Evolutionary conservation across 2,888 invertebrate genomes (phyloP), one percentile per base, ranked within the genome.

Genomic region (Nephrotoma appendiculata): DNA sequence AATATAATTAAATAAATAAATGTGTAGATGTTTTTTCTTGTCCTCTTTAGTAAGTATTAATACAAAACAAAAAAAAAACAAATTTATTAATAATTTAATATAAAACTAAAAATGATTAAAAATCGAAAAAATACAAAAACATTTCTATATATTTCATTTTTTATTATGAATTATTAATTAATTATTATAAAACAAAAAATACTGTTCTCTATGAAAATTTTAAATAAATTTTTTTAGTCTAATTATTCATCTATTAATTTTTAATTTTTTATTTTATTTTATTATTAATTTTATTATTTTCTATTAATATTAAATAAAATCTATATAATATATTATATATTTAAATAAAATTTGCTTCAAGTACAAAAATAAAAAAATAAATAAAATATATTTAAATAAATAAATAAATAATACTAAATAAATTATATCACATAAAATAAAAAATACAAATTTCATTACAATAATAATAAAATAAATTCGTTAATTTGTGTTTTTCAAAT

Each of bases 361-460:
- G 84, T 84, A 84, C 84, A 84, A 84, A 84, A 12, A 15, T 42
- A 84, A 84, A 84, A 83, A 84, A 41, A 84, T 42, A 84, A 84
- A 84, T 84, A 84, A 84, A 84, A 84, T 84, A 84, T 42, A 84
- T 84, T 84, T 84, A 84, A 84, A 84, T 84, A 84, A 84, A 84
- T 71, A 71, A 71, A 71, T 44, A 31, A 44, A 71, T 31, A 71
- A 52, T 31, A 71, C 71, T 71, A 71, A 71, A 71, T 71, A 71
- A 71, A 71, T 71, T 71, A 71, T 71, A 71, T 71, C 71, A 71
- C 71, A 71, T 71, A 71, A 71, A 57, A 57, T 15, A 12, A 57
- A 57, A 71, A 71, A 71, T 71, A 71, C 71, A 71, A 71, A 71
- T 71, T 71, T 19, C 71, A 71, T 71, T 71, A 71, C 71, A 71